These are phyloP conservation scores for Gymnocephalus cernua DNA, from an alignment of 2,113 vertebrate genomes.

Conservation along the genomic window DNA sequence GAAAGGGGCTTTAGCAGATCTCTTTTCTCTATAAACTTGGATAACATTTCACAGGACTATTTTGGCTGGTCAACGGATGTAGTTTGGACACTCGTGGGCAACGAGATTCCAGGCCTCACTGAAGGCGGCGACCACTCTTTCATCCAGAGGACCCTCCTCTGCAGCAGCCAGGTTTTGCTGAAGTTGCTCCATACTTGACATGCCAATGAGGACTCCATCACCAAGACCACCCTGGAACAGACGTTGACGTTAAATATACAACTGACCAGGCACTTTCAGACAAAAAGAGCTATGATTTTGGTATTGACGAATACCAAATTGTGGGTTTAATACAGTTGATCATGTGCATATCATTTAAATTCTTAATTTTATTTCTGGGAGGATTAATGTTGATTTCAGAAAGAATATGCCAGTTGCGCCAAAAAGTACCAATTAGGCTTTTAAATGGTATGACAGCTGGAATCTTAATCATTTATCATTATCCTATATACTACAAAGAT, in stretches of 20 bases:
- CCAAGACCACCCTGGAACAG: slow-evolving; percentile 85
- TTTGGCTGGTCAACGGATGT: slow-evolving; percentile 81
- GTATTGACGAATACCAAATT: not conserved
- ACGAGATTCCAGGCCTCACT: slow-evolving; percentile 83
- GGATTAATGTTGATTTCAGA: too few species aligned
- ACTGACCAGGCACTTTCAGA: too few species aligned
- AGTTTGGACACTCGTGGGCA: slow-evolving; percentile 89
- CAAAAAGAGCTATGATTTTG: not conserved
- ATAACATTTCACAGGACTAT: not conserved
- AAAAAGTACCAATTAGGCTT: too few species aligned
- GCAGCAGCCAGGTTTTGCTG: slow-evolving; percentile 86
- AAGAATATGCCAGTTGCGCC: too few species aligned
- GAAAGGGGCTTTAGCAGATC: not conserved
- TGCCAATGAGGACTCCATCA: slow-evolving; percentile 91
- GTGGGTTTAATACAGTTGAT: too few species aligned
- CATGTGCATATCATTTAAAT: too few species aligned
- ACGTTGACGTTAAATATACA: too few species aligned
- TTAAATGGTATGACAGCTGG: too few species aligned
- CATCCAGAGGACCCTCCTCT: slow-evolving; percentile 85
- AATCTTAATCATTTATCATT: too few species aligned
- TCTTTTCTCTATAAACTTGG: not conserved
- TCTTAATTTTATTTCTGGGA: too few species aligned
- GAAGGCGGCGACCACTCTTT: slow-evolving; percentile 83
- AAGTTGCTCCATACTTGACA: slow-evolving; percentile 92
- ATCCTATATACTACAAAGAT: too few species aligned